Conservation (phyloP, 2,113 vertebrate species). For the Carassius carassius region DNA sequence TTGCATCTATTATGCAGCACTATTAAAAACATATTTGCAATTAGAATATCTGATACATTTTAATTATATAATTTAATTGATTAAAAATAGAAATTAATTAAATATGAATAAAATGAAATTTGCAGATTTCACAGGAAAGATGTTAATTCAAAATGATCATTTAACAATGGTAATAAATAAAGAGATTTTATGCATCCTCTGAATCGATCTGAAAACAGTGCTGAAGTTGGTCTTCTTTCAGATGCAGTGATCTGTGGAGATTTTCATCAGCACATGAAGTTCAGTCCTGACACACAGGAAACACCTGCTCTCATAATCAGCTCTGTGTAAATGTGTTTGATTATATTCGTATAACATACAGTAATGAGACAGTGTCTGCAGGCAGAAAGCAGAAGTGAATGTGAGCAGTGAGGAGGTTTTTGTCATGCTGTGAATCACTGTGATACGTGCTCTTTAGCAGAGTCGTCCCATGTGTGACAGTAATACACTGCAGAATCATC, state of each 20-base stretch:
- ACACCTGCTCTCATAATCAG: conserved; percentile 20
- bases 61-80: too few species aligned
- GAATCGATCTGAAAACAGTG: not conserved
- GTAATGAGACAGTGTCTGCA: too few species aligned
- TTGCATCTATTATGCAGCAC: too few species aligned
- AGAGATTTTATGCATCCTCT: too few species aligned
- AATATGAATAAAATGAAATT: too few species aligned
- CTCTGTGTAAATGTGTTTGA: not conserved
- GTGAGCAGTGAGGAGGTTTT: conserved; percentile 59
- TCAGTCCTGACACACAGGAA: not conserved
- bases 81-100: too few species aligned
- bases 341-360: too few species aligned
- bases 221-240: not conserved
- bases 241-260: not conserved
- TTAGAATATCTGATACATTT: too few species aligned
- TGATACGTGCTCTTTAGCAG: not conserved
- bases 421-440: conserved; percentile 65
- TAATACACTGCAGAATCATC: conserved; percentile 68
- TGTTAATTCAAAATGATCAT: too few species aligned
- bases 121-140: too few species aligned
- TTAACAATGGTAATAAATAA: too few species aligned
- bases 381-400: conserved; percentile 26
- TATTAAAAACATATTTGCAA: too few species aligned
- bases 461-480: conserved; percentile 36
- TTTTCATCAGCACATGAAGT: not conserved